phyloP scores from a whole-genome alignment of 2,797 vertebrate genomes.

The Bovichtus diacanthus region DNA sequence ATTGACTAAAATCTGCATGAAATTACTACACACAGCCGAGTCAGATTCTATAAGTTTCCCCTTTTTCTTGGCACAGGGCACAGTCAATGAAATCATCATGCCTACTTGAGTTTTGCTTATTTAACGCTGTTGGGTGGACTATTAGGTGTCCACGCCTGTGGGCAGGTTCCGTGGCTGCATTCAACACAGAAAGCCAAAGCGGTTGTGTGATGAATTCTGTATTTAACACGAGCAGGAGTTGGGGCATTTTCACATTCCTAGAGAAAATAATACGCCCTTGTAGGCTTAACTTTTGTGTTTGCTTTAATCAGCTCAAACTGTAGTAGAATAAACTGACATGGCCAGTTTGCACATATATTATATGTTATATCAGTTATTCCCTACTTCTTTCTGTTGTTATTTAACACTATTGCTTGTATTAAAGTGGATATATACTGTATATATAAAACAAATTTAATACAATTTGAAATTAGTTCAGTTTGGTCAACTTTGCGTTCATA shows the following conservation, averaged over 20 bases:
- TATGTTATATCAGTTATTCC: not conserved
- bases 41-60: conserved; percentile 30
- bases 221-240: not conserved
- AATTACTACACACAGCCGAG: not conserved
- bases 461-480: not conserved
- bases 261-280: not conserved
- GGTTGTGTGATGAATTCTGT: conserved; percentile 11
- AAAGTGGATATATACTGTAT: not conserved
- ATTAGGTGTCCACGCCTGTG: conserved; percentile 35
- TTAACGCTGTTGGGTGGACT: conserved; percentile 24
- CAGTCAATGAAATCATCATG: conserved; percentile 51
- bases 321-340: not conserved
- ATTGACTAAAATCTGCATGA: conserved; percentile 17
- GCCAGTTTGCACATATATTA: not conserved
- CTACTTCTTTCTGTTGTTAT: not conserved
- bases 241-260: conserved; percentile 10
- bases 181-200: conserved; percentile 28
- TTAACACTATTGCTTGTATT: not conserved
- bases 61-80: not conserved
- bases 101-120: conserved; percentile 43
- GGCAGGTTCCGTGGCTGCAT: conserved; percentile 40
- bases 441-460: too few species aligned
- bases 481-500: not conserved
- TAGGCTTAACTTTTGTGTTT: conserved; percentile 1
- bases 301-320: conserved; percentile 2